These are phyloP conservation scores for Agrotis ipsilon DNA, from an alignment of 2,888 invertebrate species.

Conservation along the genomic window DNA sequence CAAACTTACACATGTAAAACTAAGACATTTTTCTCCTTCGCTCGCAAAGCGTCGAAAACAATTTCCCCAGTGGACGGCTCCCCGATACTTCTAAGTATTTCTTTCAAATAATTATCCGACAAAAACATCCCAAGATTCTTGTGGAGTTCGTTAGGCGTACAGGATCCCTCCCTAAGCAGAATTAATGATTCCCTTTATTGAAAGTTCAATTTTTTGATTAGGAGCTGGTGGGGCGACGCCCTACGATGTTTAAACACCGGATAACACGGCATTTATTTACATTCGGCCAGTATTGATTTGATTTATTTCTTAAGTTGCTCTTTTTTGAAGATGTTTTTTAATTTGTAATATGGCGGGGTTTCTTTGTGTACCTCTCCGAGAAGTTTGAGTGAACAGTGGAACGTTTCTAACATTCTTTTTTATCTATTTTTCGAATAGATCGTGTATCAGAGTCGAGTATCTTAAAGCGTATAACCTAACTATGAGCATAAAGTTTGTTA, in stretches of 20 bases:
- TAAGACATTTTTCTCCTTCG: conserved; percentile 53
- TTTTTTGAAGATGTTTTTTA: conserved; percentile 42
- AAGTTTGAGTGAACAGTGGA: too few species aligned
- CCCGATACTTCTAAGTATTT: conserved; percentile 72
- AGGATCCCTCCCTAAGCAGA: conserved; percentile 87
- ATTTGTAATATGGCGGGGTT: conserved; percentile 2
- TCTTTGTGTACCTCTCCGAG: too few species aligned
- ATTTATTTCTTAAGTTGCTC: conserved; percentile 76
- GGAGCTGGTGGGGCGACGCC: conserved; percentile 81
- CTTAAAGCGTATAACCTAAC: not conserved
- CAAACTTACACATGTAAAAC: conserved; percentile 32
- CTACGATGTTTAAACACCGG: conserved; percentile 88
- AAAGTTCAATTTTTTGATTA: conserved; percentile 94
- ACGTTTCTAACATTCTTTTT: not conserved
- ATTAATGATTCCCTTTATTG: conserved; percentile 94
- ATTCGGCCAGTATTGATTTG: conserved; percentile 87
- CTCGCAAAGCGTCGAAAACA: conserved; percentile 73
- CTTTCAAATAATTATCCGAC: conserved; percentile 83
- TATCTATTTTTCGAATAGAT: too few species aligned
- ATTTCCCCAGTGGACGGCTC: conserved; percentile 77
- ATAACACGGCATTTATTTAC: conserved; percentile 89
- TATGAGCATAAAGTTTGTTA: not conserved
- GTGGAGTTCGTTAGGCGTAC: conserved; percentile 84
- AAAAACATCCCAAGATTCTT: conserved; percentile 88
- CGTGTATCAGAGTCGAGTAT: not conserved